These are phyloP conservation scores for Tachypleus tridentatus DNA, from an alignment of 1,140 invertebrate genomes.

Conservation along the genomic window DNA sequence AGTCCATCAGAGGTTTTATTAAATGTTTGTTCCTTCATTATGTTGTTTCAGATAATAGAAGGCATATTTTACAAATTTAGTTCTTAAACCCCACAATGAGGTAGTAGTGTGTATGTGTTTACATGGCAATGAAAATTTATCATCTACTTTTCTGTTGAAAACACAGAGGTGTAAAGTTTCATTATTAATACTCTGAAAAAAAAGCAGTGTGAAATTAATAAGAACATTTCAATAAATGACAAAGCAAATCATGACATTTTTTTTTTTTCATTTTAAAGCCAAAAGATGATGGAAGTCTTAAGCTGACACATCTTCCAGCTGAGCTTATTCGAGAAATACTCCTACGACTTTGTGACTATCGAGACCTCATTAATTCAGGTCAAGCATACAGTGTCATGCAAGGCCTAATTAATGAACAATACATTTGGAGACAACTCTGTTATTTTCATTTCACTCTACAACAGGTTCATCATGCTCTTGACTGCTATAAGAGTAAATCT, in stretches of 20 bases:
- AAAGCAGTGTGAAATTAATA: no score
- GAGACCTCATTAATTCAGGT: constrained; percentile 63
- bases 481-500: constrained; percentile 5
- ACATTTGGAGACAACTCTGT: constrained; percentile 82
- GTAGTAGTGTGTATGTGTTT: no score
- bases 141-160: no score
- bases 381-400: constrained; percentile 59
- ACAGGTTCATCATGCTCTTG: constrained; percentile 48
- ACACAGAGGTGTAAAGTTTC: no score
- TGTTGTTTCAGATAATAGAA: no score
- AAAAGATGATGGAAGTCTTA: constrained; percentile 63
- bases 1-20: no score
- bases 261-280: constrained; percentile 43
- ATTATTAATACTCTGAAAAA: no score
- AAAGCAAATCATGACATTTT: neutral
- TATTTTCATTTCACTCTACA: constrained; percentile 80
- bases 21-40: no score
- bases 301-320: constrained; percentile 78
- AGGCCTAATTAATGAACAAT: constrained; percentile 67
- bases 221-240: no score
- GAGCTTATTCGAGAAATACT: constrained; percentile 88
- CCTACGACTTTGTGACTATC: constrained; percentile 75
- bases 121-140: no score
- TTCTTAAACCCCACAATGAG: no score
- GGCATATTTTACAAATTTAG: no score